These are phyloP conservation scores for Epinotia brunnichana DNA, from an alignment of 2,888 invertebrate species.

Conservation along the genomic window DNA sequence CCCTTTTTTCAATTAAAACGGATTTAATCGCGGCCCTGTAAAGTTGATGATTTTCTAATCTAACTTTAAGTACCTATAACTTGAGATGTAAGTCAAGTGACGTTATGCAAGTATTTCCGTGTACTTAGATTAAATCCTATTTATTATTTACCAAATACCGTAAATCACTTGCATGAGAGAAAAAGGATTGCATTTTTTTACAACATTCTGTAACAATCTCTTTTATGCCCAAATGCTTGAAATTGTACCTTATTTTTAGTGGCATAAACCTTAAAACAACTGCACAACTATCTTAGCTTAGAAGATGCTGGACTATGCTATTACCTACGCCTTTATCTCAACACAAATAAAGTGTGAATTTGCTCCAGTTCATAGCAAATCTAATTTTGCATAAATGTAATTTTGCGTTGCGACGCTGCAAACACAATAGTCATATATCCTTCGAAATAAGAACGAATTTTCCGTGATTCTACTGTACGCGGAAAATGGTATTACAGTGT, in stretches of 20 bases:
- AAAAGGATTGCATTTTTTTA: slow-evolving; percentile 40
- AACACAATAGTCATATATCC: not conserved
- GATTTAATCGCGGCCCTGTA: no score
- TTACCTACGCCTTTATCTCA: not conserved
- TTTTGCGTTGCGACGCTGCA: not conserved
- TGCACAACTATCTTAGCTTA: not conserved
- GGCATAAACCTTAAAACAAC: not conserved
- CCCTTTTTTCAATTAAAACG: no score
- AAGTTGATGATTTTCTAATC: no score
- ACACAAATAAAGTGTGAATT: slow-evolving; percentile 5
- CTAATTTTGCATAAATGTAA: slow-evolving; percentile 1
- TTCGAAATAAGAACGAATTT: not conserved
- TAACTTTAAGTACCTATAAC: no score
- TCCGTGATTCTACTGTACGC: not conserved
- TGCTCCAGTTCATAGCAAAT: not conserved
- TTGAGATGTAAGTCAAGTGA: no score
- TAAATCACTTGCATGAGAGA: slow-evolving; percentile 32
- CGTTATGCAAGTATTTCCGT: not conserved
- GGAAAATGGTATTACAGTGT: not conserved
- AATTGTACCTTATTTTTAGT: not conserved
- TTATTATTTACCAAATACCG: slow-evolving; percentile 32
- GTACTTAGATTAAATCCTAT: slow-evolving; percentile 14
- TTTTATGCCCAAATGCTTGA: not conserved
- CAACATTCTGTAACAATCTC: not conserved
- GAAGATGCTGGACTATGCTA: not conserved